These are phyloP conservation scores for Poicephalus gulielmi DNA, from an alignment of 2,113 vertebrate species.

Conservation along the genomic window DNA sequence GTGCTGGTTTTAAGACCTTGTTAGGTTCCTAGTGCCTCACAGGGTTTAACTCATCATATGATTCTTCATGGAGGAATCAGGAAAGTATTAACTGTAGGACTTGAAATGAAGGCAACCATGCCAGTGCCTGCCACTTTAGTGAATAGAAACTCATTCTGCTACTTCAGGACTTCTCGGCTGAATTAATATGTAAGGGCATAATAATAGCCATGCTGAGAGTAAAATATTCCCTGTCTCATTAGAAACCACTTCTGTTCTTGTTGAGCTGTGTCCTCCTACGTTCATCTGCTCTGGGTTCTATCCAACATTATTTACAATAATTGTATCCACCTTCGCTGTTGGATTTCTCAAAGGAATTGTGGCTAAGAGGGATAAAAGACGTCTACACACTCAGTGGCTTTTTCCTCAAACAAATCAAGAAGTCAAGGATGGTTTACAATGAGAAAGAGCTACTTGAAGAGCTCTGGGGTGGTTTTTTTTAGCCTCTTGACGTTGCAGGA, in stretches of 20 bases:
- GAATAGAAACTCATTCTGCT: background rate
- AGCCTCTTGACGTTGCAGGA: constrained; percentile 19
- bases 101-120: background rate
- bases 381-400: constrained; percentile 42
- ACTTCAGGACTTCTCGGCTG: constrained; percentile 13
- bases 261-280: constrained; percentile 57
- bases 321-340: constrained; percentile 50
- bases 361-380: constrained; percentile 48
- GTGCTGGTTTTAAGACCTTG: background rate
- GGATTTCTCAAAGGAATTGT: constrained; percentile 53
- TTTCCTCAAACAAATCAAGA: constrained; percentile 59
- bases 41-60: background rate
- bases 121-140: background rate
- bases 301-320: constrained; percentile 59
- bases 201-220: constrained; percentile 55
- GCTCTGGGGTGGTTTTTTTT: constrained; percentile 22
- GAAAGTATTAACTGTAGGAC: background rate
- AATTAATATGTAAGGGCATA: constrained; percentile 54
- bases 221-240: constrained; percentile 55
- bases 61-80: background rate
- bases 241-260: constrained; percentile 64
- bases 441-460: constrained; percentile 47
- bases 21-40: background rate
- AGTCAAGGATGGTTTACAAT: constrained; percentile 37
- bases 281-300: constrained; percentile 38